These are phyloP conservation scores for Metridium senile DNA, from an alignment of 92 coral and sea anemone genomes.

Conservation along the genomic window DNA sequence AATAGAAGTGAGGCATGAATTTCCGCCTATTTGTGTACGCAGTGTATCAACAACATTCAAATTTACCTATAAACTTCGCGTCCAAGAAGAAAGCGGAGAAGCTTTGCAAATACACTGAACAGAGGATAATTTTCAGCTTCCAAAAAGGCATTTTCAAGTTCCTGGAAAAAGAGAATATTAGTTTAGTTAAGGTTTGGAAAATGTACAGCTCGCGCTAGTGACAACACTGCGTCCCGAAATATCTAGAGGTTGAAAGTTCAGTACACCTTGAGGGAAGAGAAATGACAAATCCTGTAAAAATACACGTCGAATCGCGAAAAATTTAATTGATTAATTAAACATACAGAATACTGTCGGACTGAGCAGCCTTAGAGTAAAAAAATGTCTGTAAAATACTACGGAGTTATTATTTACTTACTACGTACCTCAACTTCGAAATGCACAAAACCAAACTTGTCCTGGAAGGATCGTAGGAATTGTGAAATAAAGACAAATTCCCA, in stretches of 20 bases:
- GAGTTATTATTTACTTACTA: conserved; percentile 17
- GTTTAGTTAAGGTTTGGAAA: not conserved
- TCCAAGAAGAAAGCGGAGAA: conserved; percentile 58
- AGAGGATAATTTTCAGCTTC: conserved; percentile 65
- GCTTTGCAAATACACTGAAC: conserved; percentile 67
- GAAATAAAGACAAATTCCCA: conserved; percentile 97
- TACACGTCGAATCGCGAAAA: not conserved
- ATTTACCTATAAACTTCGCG: conserved; percentile 76
- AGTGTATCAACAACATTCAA: conserved; percentile 13
- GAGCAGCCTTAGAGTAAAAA: not conserved
- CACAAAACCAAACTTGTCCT: conserved; percentile 87
- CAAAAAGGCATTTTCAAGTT: conserved; percentile 80
- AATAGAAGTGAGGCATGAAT: conserved; percentile 11
- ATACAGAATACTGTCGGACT: not conserved
- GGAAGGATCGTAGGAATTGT: conserved; percentile 95
- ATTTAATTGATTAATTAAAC: conserved; percentile 23
- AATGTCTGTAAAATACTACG: not conserved
- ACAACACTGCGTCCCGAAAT: not conserved
- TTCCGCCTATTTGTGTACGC: conserved; percentile 37
- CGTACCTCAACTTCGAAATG: conserved; percentile 85
- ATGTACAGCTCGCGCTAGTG: not conserved
- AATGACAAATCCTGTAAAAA: not conserved
- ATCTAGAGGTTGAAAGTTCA: not conserved
- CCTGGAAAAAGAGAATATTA: conserved; percentile 45
- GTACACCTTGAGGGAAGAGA: not conserved